Evolutionary conservation across 2,888 invertebrate genomes (phyloP).

Genomic region (Pollenia griseotomentosa): DNA sequence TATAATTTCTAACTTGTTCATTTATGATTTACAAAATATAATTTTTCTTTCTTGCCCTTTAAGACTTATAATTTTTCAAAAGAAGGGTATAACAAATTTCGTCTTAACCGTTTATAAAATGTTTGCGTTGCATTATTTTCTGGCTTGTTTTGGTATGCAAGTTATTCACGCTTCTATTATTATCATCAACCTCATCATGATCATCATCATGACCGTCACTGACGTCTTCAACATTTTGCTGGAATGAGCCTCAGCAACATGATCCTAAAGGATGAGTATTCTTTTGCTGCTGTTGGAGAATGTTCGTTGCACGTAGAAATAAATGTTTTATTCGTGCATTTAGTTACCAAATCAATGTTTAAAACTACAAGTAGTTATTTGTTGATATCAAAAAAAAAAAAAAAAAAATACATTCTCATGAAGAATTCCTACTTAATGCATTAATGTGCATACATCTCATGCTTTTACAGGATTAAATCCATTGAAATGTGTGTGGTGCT

Average conservation of each 20-base stretch:
- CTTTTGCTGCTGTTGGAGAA: conserved; percentile 12
- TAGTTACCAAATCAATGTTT: conserved; percentile 65
- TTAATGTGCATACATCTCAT: background rate
- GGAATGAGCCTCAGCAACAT: conserved; percentile 38
- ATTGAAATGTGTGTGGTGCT: conserved; percentile 12
- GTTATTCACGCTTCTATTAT: conserved; percentile 69
- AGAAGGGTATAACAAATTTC: background rate
- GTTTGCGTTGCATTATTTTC: background rate
- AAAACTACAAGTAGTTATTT: conserved; percentile 56
- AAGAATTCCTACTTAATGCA: conserved; percentile 1
- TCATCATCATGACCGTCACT: conserved; percentile 14
- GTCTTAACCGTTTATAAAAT: background rate
- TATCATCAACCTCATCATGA: conserved; percentile 47
- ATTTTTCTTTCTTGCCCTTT: no score
- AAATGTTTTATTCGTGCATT: conserved; percentile 74
- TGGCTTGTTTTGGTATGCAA: conserved; percentile 43
- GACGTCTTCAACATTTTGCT: conserved; percentile 26
- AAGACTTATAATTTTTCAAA: background rate
- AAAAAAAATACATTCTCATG: conserved; percentile 37
- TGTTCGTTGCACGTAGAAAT: conserved; percentile 51
- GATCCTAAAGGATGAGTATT: conserved; percentile 28
- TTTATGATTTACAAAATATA: no score
- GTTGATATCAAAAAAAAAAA: conserved; percentile 28
- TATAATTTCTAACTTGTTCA: no score
- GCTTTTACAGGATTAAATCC: background rate